Percentiles rank a stretch among this genome's conserved stretches.
These are phyloP conservation scores for Chrysolina haemoptera DNA, from an alignment of 2,888 invertebrate species.

Conservation along the genomic window DNA sequence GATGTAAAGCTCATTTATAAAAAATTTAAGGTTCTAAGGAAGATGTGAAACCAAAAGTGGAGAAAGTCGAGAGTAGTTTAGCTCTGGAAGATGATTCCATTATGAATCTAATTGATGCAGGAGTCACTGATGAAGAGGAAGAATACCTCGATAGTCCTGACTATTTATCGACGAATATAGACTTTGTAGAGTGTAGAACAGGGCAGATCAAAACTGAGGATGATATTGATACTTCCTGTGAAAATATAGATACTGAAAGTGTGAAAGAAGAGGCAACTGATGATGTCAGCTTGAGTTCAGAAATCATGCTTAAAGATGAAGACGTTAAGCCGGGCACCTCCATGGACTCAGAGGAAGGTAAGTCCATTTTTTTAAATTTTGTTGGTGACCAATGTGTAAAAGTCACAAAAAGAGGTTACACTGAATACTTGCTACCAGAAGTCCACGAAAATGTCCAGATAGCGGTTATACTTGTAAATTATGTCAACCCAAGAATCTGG, in stretches of 20 bases:
- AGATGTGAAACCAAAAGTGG: background rate
- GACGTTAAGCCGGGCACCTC: background rate
- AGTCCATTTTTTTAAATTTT: background rate
- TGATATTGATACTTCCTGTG: too few relatives aligned
- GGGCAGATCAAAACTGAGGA: background rate
- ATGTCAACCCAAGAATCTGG: too few relatives aligned
- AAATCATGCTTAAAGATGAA: background rate
- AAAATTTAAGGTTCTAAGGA: background rate
- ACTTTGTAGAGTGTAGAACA: background rate
- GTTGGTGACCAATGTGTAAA: too few relatives aligned
- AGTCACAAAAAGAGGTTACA: too few relatives aligned
- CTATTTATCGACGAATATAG: background rate
- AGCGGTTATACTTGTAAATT: too few relatives aligned
- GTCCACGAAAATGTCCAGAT: too few relatives aligned
- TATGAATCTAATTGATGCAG: too few relatives aligned
- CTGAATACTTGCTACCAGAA: too few relatives aligned
- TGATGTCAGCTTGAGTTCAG: background rate
- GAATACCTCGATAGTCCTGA: background rate
- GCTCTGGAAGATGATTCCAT: too few relatives aligned
- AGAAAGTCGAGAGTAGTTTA: background rate
- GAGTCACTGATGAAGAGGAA: background rate
- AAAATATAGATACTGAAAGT: background rate
- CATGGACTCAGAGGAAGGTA: too few relatives aligned
- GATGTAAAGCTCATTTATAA: too few relatives aligned
- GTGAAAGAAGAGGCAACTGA: background rate